Base-by-base conservation (phyloP, 2,888 invertebrate genomes). In the Plutella xylostella region DNA sequence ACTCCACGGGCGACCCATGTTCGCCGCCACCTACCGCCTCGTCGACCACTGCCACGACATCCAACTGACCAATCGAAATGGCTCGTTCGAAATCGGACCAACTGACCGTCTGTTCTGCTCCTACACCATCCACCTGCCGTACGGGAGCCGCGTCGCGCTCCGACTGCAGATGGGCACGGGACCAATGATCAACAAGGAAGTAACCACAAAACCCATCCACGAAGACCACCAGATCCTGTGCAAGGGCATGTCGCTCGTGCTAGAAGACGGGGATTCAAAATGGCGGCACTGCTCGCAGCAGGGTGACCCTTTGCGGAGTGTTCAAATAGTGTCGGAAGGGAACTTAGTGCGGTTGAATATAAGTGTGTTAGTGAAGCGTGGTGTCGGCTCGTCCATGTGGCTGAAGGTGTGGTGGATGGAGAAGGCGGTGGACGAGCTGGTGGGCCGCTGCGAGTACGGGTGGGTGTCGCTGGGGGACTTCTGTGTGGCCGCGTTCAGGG, bases 1-100 rank as follows among this genome's bases (percentile, higher is more conserved):
- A 57, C 70, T 89, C 45, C 87, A 87, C 58, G 89, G 88, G 50
- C 83, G 83, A 65, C 90, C 90, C 46, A 85, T 88, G 68, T 91
- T 90, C 82, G 85, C 87, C 65, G 83, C 90, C 57, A 79, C 77
- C 56, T 91, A 88, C 75, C 87, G 87, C 61, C 72, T 87, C 56
- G 90, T 91, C 48, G 91, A 91, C 71, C 88, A 88, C 63, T 92
- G 91, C 58, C 90, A 90, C 64, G 89, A 90, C 65, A 86, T 90
- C 51, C 87, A 89, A 28, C 85, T 90, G 53, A 85, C 86, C 54
- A 77, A 80, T 43, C 83, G 85, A 53, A 90, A 89, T 75, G 90
- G 88, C 61, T 87, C 89, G 58, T 88, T 88, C 75, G 87, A 87
- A 63, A 78, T 89, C 62, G 86, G 86, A 53, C 88, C 88, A 6